These are phyloP conservation scores for Nycticryphes semicollaris DNA, from an alignment of 2,113 vertebrate genomes.

Conservation along the genomic window DNA sequence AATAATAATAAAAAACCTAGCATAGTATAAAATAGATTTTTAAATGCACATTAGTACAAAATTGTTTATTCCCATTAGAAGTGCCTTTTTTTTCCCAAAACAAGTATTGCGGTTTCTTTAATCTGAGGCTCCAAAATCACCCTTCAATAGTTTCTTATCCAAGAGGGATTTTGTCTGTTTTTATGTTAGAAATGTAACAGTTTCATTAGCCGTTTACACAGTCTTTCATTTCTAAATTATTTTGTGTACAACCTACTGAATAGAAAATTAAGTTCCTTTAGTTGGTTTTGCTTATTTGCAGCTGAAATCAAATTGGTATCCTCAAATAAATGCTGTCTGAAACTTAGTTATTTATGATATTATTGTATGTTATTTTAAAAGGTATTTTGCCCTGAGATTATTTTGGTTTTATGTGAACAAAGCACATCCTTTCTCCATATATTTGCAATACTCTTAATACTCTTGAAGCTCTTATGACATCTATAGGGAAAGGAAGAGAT, in stretches of 20 bases:
- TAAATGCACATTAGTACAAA: neutral
- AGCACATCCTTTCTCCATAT: neutral
- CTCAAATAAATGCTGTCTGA: neutral
- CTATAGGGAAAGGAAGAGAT: neutral
- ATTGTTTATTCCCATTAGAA: neutral
- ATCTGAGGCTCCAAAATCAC: neutral
- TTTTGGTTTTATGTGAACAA: neutral
- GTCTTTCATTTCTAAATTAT: neutral
- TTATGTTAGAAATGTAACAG: neutral
- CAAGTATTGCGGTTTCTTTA: neutral
- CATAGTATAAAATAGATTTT: neutral
- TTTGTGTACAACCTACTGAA: neutral
- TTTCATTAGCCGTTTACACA: neutral
- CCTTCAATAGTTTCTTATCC: neutral
- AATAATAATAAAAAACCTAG: rapidly evolving
- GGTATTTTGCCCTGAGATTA: neutral
- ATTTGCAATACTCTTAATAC: neutral
- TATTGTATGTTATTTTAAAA: neutral
- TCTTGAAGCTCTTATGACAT: neutral
- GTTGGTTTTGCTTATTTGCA: neutral
- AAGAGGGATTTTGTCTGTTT: neutral
- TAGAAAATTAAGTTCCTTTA: neutral
- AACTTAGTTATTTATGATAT: neutral
- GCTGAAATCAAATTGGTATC: neutral
- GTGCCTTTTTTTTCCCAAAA: neutral